A percentile compares a stretch with the other conserved stretches of the same genome.
phyloP scores from a whole-genome alignment of 2,113 vertebrate genomes.

The Columba janthina region DNA sequence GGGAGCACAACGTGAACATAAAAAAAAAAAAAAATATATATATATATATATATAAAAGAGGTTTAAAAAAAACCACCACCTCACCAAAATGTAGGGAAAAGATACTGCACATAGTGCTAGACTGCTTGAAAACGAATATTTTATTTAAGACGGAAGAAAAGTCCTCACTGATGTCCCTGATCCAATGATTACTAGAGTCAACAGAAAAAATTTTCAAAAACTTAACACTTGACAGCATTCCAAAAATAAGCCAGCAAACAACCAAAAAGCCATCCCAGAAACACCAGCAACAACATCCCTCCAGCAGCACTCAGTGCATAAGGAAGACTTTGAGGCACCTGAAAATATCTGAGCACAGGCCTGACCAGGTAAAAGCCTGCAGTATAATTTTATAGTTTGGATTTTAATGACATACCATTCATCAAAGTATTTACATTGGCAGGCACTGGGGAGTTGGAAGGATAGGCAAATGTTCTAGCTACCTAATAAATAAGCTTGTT shows the following conservation, averaged over 20 bases:
- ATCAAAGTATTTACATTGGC: not conserved
- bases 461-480: not conserved
- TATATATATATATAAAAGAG: not conserved
- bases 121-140: not conserved
- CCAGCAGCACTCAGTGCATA: not conserved
- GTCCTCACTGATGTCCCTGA: not conserved
- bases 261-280: slow-evolving; percentile 1
- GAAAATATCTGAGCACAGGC: not conserved
- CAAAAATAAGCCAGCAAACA: not conserved
- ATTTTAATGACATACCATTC: not conserved
- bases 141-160: not conserved
- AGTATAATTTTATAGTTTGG: not conserved
- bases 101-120: not conserved
- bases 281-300: not conserved
- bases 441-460: not conserved
- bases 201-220: not conserved
- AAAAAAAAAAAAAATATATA: not conserved
- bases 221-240: not conserved
- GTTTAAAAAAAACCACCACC: not conserved
- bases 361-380: not conserved
- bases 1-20: not conserved
- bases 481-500: not conserved
- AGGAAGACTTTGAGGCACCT: not conserved
- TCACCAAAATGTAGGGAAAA: not conserved
- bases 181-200: not conserved